Conservation (phyloP, 2,113 vertebrate genomes). For the human region GRCh38 chr3:36492001-36492500, state of each 20-base stretch:
- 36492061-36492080: neutral
- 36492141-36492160: neutral
- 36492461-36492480: neutral
- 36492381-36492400: neutral
- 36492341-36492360: neutral
- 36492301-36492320: rapidly evolving
- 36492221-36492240: neutral
- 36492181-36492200: neutral
- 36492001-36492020: too few relatives aligned
- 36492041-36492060: too few relatives aligned
- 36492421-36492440: neutral
- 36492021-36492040: too few relatives aligned
- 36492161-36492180: neutral
- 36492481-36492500: neutral
- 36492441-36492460: neutral
- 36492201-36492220: neutral
- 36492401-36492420: neutral
- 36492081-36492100: neutral
- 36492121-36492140: neutral
- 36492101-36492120: neutral
- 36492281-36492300: neutral
- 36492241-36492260: neutral
- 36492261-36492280: neutral
- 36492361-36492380: neutral
- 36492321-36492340: neutral